Percentiles rank a stretch among this genome's conserved stretches.
These are phyloP conservation scores for Bombylius major DNA, from an alignment of 2,888 invertebrate species.

Conservation along the genomic window DNA sequence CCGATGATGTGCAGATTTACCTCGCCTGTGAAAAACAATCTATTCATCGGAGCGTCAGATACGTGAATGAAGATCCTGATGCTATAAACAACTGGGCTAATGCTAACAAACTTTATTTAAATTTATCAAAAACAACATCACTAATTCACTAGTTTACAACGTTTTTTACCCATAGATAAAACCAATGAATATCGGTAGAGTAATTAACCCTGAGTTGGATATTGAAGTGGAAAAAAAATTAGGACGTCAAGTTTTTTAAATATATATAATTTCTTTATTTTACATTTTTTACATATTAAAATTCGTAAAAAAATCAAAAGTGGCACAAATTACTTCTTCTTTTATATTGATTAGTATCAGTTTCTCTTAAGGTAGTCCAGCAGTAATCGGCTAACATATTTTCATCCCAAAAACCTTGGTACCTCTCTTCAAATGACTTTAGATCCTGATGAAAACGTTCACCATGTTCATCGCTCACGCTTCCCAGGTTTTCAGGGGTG, in stretches of 20 bases:
- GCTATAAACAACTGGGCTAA: too few relatives aligned
- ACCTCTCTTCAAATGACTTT: conserved; percentile 16
- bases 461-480: conserved; percentile 13
- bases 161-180: not conserved
- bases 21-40: too few relatives aligned
- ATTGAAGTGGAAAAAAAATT: not conserved
- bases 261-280: too few relatives aligned
- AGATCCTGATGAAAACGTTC: conserved; percentile 19
- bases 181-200: not conserved
- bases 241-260: not conserved
- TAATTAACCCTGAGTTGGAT: not conserved
- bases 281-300: too few relatives aligned
- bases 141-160: not conserved
- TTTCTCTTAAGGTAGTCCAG: conserved; percentile 9
- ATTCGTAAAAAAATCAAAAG: too few relatives aligned
- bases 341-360: not conserved
- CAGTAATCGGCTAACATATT: conserved; percentile 13
- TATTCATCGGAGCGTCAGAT: too few relatives aligned
- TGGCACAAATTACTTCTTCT: not conserved
- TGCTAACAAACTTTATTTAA: too few relatives aligned
- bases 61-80: too few relatives aligned
- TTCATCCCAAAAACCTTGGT: conserved; percentile 16
- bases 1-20: too few relatives aligned
- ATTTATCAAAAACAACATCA: too few relatives aligned
- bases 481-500: not conserved